phyloP scores from a whole-genome alignment of 2,797 vertebrate genomes.

The Coluber constrictor region DNA sequence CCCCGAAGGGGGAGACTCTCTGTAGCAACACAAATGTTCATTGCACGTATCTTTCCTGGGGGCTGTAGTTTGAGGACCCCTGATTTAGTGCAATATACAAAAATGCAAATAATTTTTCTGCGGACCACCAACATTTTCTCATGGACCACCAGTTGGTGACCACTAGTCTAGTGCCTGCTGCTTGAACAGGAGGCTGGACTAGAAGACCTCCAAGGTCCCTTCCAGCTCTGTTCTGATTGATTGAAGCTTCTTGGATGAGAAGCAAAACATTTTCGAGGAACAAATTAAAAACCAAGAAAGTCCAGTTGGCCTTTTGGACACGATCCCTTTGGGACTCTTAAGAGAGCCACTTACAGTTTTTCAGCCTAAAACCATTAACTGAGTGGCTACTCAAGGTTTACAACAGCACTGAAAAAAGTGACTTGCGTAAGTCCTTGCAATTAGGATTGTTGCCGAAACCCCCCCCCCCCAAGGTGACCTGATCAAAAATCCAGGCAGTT shows the following conservation, averaged over 20 bases:
- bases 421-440: fast-evolving
- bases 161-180: too few species aligned
- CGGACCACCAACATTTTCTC: too few species aligned
- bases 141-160: too few species aligned
- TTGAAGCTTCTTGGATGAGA: neutral
- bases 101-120: too few species aligned
- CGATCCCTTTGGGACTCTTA: too few species aligned
- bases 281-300: neutral
- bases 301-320: neutral
- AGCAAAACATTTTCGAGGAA: neutral
- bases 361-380: neutral
- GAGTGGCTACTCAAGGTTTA: neutral
- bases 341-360: neutral
- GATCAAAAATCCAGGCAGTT: neutral
- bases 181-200: neutral
- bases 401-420: neutral
- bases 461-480: neutral
- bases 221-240: neutral
- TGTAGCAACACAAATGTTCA: too few species aligned
- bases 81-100: too few species aligned
- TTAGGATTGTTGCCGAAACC: neutral
- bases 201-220: neutral
- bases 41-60: too few species aligned
- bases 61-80: too few species aligned
- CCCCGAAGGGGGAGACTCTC: too few species aligned